These are phyloP conservation scores for Drosophila lowei DNA, from an alignment of 1,140 invertebrate genomes.

Conservation along the genomic window DNA sequence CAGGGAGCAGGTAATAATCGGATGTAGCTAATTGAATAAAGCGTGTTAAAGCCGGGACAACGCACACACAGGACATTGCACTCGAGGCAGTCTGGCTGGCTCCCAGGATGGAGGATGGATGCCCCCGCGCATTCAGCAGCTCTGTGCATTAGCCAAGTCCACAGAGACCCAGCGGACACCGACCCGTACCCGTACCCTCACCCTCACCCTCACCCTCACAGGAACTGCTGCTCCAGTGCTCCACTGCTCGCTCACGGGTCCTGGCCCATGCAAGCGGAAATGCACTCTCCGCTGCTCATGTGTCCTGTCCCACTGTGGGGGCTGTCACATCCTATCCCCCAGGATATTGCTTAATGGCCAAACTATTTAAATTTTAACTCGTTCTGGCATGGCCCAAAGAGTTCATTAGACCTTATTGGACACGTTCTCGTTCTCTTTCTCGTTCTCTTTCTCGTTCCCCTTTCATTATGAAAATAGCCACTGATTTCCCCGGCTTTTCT, in stretches of 20 bases:
- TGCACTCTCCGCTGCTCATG: conserved; percentile 26
- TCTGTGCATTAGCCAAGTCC: conserved; percentile 53
- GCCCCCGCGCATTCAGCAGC: conserved; percentile 11
- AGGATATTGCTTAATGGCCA: conserved; percentile 70
- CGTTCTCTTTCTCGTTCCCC: background rate
- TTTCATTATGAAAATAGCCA: conserved; percentile 24
- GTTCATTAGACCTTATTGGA: conserved; percentile 38
- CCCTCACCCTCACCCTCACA: conserved; percentile 27
- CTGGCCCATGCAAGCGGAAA: conserved; percentile 46
- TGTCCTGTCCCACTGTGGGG: conserved; percentile 14
- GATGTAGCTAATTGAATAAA: conserved; percentile 81
- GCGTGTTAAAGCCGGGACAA: conserved; percentile 64
- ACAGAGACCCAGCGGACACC: conserved; percentile 18
- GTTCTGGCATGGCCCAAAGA: conserved; percentile 27
- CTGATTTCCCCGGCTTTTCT: conserved; percentile 3
- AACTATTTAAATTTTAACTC: conserved; percentile 75
- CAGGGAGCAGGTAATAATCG: conserved; percentile 74
- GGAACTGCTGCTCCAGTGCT: conserved; percentile 17
- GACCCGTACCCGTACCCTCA: conserved; percentile 1
- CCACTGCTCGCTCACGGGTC: conserved; percentile 18
- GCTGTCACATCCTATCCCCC: conserved; percentile 10
- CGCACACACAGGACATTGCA: conserved; percentile 32
- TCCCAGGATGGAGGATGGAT: background rate
- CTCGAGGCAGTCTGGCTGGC: background rate
- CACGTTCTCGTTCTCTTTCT: no score